phyloP scores from a whole-genome alignment of 2,113 vertebrate genomes.

The Patagioenas fasciata region DNA sequence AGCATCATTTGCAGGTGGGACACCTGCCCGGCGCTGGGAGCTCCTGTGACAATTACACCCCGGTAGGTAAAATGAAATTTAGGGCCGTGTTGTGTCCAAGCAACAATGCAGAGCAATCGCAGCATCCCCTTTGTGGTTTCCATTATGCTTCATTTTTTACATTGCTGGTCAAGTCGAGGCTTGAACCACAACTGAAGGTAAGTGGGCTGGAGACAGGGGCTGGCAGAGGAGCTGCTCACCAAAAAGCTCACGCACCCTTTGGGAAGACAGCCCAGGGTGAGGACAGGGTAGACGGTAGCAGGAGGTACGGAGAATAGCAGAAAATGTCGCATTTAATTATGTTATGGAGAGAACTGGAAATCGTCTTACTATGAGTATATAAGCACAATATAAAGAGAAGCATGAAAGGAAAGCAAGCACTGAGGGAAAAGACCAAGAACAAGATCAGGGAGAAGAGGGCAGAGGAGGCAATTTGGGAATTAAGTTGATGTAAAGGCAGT shows the following conservation, averaged over 20 bases:
- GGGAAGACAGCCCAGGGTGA: not conserved
- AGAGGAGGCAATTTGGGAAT: not conserved
- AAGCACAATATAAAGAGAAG: not conserved
- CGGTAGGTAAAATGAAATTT: not conserved
- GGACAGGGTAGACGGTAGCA: not conserved
- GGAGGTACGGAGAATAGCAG: not conserved
- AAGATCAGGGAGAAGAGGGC: not conserved
- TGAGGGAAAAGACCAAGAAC: not conserved
- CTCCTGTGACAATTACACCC: not conserved
- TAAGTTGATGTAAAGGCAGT: not conserved
- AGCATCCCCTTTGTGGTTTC: not conserved
- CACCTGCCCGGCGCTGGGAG: not conserved
- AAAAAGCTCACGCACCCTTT: not conserved
- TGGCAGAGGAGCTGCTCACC: not conserved
- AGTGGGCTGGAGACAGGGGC: not conserved
- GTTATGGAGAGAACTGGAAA: not conserved
- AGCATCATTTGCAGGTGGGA: not conserved
- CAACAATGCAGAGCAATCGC: not conserved
- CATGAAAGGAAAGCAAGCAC: not conserved
- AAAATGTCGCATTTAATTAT: conserved; percentile 12
- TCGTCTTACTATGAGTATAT: not conserved
- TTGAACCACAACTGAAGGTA: not conserved
- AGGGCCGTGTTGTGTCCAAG: not conserved
- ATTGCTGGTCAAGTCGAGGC: not conserved
- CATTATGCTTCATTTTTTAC: not conserved